These are phyloP conservation scores for Etheostoma spectabile DNA, from an alignment of 2,113 vertebrate species.

Conservation along the genomic window DNA sequence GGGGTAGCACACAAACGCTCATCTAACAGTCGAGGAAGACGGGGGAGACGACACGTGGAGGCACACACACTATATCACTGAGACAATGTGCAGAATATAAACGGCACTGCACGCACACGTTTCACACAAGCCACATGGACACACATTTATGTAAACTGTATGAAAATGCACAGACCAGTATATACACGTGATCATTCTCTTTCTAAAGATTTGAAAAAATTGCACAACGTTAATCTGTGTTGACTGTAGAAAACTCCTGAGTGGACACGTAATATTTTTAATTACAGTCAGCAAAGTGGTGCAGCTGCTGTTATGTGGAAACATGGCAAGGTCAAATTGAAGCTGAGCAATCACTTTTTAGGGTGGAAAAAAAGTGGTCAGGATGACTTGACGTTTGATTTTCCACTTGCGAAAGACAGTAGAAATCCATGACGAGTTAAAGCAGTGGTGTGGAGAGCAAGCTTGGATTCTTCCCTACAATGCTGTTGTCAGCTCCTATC, in stretches of 20 bases:
- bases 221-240: slow-evolving; percentile 26
- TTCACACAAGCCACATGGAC: background rate
- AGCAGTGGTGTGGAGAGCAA: slow-evolving; percentile 14
- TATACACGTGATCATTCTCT: slow-evolving; percentile 3
- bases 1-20: slow-evolving; percentile 73
- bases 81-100: slow-evolving; percentile 2
- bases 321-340: slow-evolving; percentile 48
- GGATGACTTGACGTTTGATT: slow-evolving; percentile 44
- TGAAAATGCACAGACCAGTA: slow-evolving; percentile 6
- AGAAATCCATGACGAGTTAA: slow-evolving; percentile 11
- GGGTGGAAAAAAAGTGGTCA: slow-evolving; percentile 11
- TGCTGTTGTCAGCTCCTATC: slow-evolving; percentile 24
- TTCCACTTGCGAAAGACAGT: slow-evolving; percentile 31
- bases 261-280: slow-evolving; percentile 43
- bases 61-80: background rate
- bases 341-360: slow-evolving; percentile 40
- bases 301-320: slow-evolving; percentile 46
- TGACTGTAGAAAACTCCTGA: slow-evolving; percentile 32
- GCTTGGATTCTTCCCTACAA: background rate
- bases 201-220: slow-evolving; percentile 18
- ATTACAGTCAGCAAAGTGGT: slow-evolving; percentile 48
- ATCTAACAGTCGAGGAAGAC: slow-evolving; percentile 54
- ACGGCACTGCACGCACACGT: background rate
- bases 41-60: slow-evolving; percentile 7
- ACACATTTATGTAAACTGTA: background rate